phyloP scores from a whole-genome alignment of 2,797 vertebrate genomes.

The Lutjanus campechanus region DNA sequence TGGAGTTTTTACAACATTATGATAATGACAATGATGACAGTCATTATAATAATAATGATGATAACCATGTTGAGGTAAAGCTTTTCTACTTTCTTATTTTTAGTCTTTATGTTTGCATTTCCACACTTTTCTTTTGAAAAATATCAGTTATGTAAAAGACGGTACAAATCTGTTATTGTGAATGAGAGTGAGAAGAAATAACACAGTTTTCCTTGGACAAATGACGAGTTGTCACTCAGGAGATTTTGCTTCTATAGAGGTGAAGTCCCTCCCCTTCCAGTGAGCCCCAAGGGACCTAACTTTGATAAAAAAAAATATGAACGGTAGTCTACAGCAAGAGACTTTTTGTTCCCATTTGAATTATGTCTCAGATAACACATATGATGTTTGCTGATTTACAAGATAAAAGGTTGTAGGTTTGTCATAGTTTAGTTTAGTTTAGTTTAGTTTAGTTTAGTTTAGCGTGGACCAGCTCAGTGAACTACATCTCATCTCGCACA shows the following conservation, averaged over 20 bases:
- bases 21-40: conserved; percentile 16
- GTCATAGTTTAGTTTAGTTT: too few relatives aligned
- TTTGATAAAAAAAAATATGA: too few relatives aligned
- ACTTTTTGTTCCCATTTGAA: too few relatives aligned
- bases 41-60: conserved; percentile 11
- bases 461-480: too few relatives aligned
- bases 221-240: background rate
- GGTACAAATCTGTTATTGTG: background rate
- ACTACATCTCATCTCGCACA: too few relatives aligned
- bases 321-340: too few relatives aligned
- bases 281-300: too few relatives aligned
- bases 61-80: conserved; percentile 15
- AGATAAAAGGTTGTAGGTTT: too few relatives aligned
- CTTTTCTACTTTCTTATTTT: conserved; percentile 11
- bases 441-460: too few relatives aligned
- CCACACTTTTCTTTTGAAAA: background rate
- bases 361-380: too few relatives aligned
- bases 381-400: too few relatives aligned
- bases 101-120: background rate
- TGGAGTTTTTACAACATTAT: conserved; percentile 15
- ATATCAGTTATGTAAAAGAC: background rate
- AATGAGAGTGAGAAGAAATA: background rate
- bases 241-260: background rate
- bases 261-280: too few relatives aligned
- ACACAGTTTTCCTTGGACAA: background rate